These are phyloP conservation scores for Battus philenor DNA, from an alignment of 1,140 invertebrate genomes.

Conservation along the genomic window DNA sequence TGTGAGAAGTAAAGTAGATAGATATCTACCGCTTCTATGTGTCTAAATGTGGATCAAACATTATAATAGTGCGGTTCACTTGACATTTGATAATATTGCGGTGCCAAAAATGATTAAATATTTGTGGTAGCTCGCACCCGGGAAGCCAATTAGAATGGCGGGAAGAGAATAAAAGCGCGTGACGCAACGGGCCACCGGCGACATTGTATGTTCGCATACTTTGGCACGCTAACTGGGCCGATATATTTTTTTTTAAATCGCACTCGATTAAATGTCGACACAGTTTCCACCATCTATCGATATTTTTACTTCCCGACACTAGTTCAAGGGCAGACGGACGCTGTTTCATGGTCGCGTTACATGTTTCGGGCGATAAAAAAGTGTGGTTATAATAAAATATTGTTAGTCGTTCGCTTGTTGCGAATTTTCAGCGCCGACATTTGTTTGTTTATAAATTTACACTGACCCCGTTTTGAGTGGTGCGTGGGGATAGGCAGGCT, in stretches of 20 bases:
- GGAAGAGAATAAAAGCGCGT: slow-evolving; percentile 1
- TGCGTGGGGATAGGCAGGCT: slow-evolving; percentile 6
- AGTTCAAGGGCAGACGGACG: slow-evolving; percentile 39
- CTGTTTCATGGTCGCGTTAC: slow-evolving; percentile 26
- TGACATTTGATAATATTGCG: too few relatives aligned
- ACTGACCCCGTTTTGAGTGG: slow-evolving; percentile 5
- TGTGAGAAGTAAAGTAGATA: too few relatives aligned
- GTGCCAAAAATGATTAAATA: too few relatives aligned
- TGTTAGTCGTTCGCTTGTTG: slow-evolving; percentile 5
- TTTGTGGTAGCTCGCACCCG: background rate
- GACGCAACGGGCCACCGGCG: slow-evolving; percentile 6
- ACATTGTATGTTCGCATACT: slow-evolving; percentile 16
- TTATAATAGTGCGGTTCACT: too few relatives aligned
- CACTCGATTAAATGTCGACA: slow-evolving; percentile 13
- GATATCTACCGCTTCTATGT: too few relatives aligned
- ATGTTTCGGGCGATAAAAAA: slow-evolving; percentile 9
- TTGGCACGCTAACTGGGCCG: slow-evolving; percentile 18
- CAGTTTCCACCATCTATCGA: slow-evolving; percentile 18
- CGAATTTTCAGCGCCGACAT: slow-evolving; percentile 12
- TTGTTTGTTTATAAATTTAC: slow-evolving; percentile 12
- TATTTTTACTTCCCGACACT: slow-evolving; percentile 29
- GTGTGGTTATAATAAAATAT: slow-evolving; percentile 15
- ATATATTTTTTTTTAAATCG: slow-evolving; percentile 5
- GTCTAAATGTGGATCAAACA: too few relatives aligned
- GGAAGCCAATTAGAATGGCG: slow-evolving; percentile 3